Evolutionary conservation across 2,797 vertebrate species (phyloP), one percentile per base, ranked within the genome.

Genomic region (Sciurus carolinensis): DNA sequence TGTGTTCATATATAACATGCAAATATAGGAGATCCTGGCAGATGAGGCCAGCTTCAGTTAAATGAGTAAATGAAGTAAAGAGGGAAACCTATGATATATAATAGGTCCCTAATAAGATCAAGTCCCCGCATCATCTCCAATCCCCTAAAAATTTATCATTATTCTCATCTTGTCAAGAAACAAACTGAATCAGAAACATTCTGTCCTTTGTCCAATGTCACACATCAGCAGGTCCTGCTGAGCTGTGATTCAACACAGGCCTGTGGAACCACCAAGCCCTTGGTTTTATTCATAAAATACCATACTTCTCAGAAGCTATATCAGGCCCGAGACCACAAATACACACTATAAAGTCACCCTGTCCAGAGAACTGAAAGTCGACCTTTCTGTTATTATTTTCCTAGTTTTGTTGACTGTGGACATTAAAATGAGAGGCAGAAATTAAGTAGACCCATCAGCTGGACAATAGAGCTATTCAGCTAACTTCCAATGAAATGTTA

Each of bases 401-500:
- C 67, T 30, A 81, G 66, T 87, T 82, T 87, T 79, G 33, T 88
- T 95, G 83, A 77, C 66, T 64, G 47, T 66, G 30, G 64, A 5
- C 18, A 30, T 88, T 95, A 87, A 95, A 88, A 91, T 67, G 47
- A 86, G 44, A 95, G 67, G 24, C 13, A 54, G 42, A 92, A 87
- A 90, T 50, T 92, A 82, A 88, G 57, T 81, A 62, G 72, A 42
- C 11, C 42, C 44, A 79, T 77, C 80, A 22, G 75, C 42, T 90
- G 62, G 82, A 95, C 76, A 86, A 94, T 50, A 39, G 33, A 94
- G 39, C 76, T 36, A 83, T 92, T 96, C 92, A 83, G 13, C 73
- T 79, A 73, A 57, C 67, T 57, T 79, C 64, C 33, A 90, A 44
- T 62, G 13, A 62, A 73, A 67, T 72, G n/a, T 59, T 87, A 28